phyloP scores from a whole-genome alignment of 2,113 vertebrate genomes.

The Struthio camelus region DNA sequence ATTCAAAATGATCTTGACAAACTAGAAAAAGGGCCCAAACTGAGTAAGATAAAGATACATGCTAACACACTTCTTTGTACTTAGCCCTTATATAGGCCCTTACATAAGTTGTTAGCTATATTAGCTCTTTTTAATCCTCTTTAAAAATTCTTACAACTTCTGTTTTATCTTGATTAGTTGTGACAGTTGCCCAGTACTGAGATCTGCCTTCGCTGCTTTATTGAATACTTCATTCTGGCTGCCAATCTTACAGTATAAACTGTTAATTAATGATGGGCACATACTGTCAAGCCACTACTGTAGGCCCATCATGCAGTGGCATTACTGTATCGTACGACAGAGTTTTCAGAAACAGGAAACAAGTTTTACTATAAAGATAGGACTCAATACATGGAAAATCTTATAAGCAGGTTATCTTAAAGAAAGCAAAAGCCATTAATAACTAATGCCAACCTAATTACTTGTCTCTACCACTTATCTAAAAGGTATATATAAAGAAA shows the following conservation, averaged over 20 bases:
- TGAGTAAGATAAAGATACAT: not conserved
- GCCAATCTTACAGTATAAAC: not conserved
- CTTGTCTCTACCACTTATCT: not conserved
- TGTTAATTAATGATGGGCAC: not conserved
- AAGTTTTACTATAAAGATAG: not conserved
- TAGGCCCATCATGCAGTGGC: not conserved
- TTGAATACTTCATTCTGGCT: not conserved
- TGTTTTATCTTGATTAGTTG: not conserved
- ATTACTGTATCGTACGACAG: not conserved
- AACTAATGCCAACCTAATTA: not conserved
- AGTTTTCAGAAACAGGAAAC: not conserved
- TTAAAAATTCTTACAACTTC: not conserved
- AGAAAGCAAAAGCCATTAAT: not conserved
- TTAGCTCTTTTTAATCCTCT: not conserved
- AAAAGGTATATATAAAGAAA: not conserved
- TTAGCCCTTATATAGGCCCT: not conserved
- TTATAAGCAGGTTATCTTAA: not conserved
- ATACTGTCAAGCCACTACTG: too few species aligned
- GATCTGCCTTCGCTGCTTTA: not conserved
- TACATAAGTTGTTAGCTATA: not conserved
- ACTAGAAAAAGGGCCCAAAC: not conserved
- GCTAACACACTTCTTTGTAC: not conserved
- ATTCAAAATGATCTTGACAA: not conserved
- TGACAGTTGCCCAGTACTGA: not conserved
- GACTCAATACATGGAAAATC: not conserved